Base-by-base conservation (phyloP, 1,140 invertebrate genomes). In the Temnothorax nylanderi region DNA sequence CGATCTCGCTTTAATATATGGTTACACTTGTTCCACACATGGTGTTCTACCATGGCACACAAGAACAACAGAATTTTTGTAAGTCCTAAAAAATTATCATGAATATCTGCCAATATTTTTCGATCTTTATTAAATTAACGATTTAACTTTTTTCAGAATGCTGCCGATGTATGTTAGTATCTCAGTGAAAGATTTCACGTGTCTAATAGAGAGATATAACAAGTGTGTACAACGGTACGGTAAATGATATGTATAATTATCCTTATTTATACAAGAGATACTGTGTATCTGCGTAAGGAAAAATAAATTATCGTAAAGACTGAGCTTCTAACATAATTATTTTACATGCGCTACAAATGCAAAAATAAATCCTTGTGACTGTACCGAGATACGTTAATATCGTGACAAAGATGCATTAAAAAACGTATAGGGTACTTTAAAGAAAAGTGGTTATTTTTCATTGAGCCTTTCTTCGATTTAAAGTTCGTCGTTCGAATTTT, bases 41-140 rank as follows among this genome's bases (percentile, higher is more conserved):
- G 97, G 97, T 81, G 95, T 97, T 92, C 94, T 97, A 26, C 97
- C 97, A 56, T 97, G 97, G 97, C 97, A 97, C 90, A 96, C 97
- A 89, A 96, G 96, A 95, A 91, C 97, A 64, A 97, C 97, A 51
- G 97, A 97, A 95, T 97, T 97, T 94, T 93, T 97, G 94, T 96
- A 95, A 94, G 95, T 62, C 18, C 62, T 18, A 65, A 77, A 2
- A 47, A 32, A 47, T 69, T 47, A 47, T 47, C 6, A 26, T 34
- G n/a, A 54, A 34, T 37, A 21, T 32, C 10, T 67, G 16, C 34
- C 3, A 34, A 56, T 56, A 62, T 65, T 47, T 77, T 8, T 6
- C 0, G 64, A 37, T 76, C 78, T 71, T 64, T 64, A 41, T 75
- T 37, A 86, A 65, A 47, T 4, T 86, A 72, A 69, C 32, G 10